These are phyloP conservation scores for Crotalus viridis DNA, from an alignment of 2,113 vertebrate species.

Conservation along the genomic window DNA sequence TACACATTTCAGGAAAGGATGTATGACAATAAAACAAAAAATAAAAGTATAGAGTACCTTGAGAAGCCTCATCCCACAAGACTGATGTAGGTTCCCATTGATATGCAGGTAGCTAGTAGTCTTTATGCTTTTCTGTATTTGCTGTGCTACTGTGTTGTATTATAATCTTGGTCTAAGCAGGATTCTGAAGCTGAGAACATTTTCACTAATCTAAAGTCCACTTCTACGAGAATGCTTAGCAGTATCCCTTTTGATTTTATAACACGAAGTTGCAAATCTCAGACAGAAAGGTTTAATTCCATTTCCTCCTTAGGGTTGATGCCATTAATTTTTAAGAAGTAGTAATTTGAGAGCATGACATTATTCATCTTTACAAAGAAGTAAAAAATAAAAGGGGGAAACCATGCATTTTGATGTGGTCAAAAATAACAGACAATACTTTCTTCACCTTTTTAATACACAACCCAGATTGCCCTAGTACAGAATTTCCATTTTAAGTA, in stretches of 20 bases:
- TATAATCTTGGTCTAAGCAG: neutral
- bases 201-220: neutral
- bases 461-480: neutral
- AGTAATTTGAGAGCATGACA: neutral
- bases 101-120: neutral
- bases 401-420: neutral
- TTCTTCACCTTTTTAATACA: neutral
- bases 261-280: neutral
- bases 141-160: neutral
- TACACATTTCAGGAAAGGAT: neutral
- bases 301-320: neutral
- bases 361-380: neutral
- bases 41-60: neutral
- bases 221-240: neutral
- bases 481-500: neutral
- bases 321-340: neutral
- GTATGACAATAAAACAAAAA: neutral
- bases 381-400: neutral
- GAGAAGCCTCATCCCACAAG: neutral
- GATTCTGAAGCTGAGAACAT: neutral
- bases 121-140: neutral
- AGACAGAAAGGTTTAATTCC: neutral
- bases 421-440: neutral
- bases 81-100: neutral
- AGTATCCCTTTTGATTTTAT: neutral